These are phyloP conservation scores for Eristalis intricaria DNA, from an alignment of 2,888 invertebrate species.

Conservation along the genomic window DNA sequence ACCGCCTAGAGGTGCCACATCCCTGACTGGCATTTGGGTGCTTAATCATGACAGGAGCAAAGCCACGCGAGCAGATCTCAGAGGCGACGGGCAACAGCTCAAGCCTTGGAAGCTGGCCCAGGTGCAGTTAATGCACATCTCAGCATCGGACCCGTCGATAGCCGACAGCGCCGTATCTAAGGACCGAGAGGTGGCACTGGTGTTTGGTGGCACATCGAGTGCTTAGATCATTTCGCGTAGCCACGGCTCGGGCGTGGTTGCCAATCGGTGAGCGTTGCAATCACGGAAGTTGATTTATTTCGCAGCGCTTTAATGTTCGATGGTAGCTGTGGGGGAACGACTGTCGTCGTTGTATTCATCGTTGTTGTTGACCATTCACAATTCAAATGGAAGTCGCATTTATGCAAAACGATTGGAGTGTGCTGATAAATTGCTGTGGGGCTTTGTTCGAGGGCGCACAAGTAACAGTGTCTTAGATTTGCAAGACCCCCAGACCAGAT, in stretches of 20 bases:
- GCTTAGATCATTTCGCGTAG: conserved; percentile 30
- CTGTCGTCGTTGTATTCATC: conserved; percentile 31
- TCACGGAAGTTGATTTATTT: conserved; percentile 72
- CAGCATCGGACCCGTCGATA: conserved; percentile 40
- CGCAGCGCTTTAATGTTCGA: conserved; percentile 64
- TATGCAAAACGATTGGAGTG: conserved; percentile 69
- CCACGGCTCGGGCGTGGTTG: conserved; percentile 63
- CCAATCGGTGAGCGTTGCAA: conserved; percentile 59
- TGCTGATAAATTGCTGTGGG: conserved; percentile 67
- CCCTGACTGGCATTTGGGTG: conserved; percentile 41
- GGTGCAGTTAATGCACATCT: conserved; percentile 51
- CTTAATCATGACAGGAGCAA: conserved; percentile 71
- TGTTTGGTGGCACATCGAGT: conserved; percentile 25
- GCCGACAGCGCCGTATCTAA: conserved; percentile 22
- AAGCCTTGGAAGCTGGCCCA: conserved; percentile 66
- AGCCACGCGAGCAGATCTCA: conserved; percentile 62
- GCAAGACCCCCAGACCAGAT: conserved; percentile 32
- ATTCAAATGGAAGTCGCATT: conserved; percentile 67
- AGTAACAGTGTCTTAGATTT: conserved; percentile 24
- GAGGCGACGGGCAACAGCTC: conserved; percentile 11
- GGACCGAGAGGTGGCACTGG: conserved; percentile 5
- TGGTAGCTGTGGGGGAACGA: conserved; percentile 15
- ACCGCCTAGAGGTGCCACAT: background rate
- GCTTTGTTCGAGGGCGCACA: conserved; percentile 56
- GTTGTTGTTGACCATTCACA: conserved; percentile 23